Evolutionary conservation across 2,888 invertebrate species (phyloP).

Genomic region (Tetanocera ferruginea): DNA sequence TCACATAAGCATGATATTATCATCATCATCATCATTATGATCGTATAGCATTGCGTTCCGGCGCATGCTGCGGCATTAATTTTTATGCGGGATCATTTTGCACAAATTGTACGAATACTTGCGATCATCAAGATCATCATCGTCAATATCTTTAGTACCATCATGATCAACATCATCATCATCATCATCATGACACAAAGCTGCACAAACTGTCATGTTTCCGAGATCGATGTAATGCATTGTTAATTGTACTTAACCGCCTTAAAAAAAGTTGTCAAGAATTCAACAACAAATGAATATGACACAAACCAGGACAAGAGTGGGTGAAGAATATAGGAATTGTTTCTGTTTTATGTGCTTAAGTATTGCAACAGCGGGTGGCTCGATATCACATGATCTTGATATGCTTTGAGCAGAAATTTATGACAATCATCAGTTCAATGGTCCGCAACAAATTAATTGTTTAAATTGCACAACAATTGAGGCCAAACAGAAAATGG

Average conservation of each 20-base stretch:
- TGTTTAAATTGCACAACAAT: conserved; percentile 5
- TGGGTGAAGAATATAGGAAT: background rate
- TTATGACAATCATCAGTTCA: conserved; percentile 10
- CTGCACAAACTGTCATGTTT: conserved; percentile 10
- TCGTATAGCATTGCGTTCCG: background rate
- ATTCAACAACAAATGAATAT: background rate
- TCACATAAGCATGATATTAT: background rate
- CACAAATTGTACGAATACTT: conserved; percentile 1
- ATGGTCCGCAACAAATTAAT: conserved; percentile 7
- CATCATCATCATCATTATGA: background rate
- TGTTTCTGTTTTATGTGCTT: background rate
- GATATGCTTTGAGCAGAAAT: background rate
- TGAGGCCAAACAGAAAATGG: background rate
- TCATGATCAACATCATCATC: background rate
- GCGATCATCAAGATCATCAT: background rate
- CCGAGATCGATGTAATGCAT: conserved; percentile 19
- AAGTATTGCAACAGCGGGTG: conserved; percentile 3
- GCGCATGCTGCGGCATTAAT: conserved; percentile 31
- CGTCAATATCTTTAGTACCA: too few species aligned
- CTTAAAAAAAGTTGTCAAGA: background rate
- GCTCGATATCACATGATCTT: background rate
- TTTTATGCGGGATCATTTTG: conserved; percentile 35
- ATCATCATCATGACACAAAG: background rate
- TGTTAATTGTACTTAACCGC: background rate
- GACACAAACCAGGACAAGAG: background rate